These are phyloP conservation scores for Euclidia mi DNA, from an alignment of 2,888 invertebrate species.

Conservation along the genomic window DNA sequence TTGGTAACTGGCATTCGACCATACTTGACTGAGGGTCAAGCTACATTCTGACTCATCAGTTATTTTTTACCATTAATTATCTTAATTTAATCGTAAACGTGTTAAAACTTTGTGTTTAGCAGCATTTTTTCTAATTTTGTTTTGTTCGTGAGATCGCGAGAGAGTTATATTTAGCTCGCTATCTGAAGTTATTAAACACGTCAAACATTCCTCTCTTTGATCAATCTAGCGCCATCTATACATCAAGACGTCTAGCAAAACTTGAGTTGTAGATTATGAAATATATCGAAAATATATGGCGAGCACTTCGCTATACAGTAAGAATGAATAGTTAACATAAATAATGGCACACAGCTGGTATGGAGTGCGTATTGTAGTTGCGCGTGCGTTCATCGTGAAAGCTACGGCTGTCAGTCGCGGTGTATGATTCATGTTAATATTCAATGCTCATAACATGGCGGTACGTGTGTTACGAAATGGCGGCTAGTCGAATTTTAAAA, in stretches of 20 bases:
- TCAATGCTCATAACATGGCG: slow-evolving; percentile 54
- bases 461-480: slow-evolving; percentile 72
- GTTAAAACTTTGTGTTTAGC: neutral
- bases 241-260: slow-evolving; percentile 9
- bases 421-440: slow-evolving; percentile 61
- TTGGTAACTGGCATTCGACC: slow-evolving; percentile 38
- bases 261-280: neutral
- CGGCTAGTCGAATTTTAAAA: slow-evolving; percentile 63
- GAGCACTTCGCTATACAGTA: slow-evolving; percentile 4
- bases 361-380: slow-evolving; percentile 32
- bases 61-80: slow-evolving; percentile 6
- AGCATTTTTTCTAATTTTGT: neutral
- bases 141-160: neutral
- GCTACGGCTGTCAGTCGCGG: slow-evolving; percentile 43
- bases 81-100: neutral
- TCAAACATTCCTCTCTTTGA: slow-evolving; percentile 2
- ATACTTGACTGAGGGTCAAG: slow-evolving; percentile 34
- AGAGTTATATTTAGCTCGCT: slow-evolving; percentile 1
- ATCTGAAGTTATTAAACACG: slow-evolving; percentile 2
- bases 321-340: slow-evolving; percentile 14
- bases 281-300: slow-evolving; percentile 1
- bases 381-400: slow-evolving; percentile 40
- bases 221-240: slow-evolving; percentile 3
- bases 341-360: slow-evolving; percentile 18
- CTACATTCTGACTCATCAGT: slow-evolving; percentile 13